These are phyloP conservation scores for Leiothrix lutea DNA, from an alignment of 2,113 vertebrate species.

Conservation along the genomic window DNA sequence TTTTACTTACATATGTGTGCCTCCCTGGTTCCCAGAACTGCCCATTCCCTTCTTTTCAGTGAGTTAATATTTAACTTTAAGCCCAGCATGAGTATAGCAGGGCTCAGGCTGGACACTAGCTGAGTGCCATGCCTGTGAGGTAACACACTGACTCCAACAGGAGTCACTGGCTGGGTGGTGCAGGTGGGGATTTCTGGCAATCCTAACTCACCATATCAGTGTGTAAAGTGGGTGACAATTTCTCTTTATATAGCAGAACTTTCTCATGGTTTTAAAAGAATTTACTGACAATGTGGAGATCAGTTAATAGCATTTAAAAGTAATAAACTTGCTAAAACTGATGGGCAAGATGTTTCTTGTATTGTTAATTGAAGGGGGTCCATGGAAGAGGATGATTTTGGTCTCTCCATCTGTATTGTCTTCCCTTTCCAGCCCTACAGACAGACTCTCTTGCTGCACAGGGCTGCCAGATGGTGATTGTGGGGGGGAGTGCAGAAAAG, in stretches of 20 bases:
- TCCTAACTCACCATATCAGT: rapidly evolving
- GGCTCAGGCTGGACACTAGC: background rate
- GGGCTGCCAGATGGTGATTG: background rate
- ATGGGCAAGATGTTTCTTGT: background rate
- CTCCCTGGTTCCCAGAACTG: background rate
- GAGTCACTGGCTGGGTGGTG: background rate
- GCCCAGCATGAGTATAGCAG: background rate
- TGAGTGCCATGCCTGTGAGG: background rate
- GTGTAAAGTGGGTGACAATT: background rate
- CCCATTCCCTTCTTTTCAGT: background rate
- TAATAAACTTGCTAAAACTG: background rate
- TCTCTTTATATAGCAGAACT: background rate
- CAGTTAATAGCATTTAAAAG: background rate
- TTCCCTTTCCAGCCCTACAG: background rate
- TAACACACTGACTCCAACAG: background rate
- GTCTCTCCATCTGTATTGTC: background rate
- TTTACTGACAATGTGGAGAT: background rate
- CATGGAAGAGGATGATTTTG: background rate
- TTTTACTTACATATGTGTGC: background rate
- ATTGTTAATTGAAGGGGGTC: background rate
- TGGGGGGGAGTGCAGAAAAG: background rate
- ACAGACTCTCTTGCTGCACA: background rate
- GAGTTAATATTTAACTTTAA: background rate
- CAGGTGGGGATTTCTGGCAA: background rate
- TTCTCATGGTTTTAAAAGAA: background rate